phyloP scores from a whole-genome alignment of 2,113 vertebrate species.

The Crypturellus undulatus region DNA sequence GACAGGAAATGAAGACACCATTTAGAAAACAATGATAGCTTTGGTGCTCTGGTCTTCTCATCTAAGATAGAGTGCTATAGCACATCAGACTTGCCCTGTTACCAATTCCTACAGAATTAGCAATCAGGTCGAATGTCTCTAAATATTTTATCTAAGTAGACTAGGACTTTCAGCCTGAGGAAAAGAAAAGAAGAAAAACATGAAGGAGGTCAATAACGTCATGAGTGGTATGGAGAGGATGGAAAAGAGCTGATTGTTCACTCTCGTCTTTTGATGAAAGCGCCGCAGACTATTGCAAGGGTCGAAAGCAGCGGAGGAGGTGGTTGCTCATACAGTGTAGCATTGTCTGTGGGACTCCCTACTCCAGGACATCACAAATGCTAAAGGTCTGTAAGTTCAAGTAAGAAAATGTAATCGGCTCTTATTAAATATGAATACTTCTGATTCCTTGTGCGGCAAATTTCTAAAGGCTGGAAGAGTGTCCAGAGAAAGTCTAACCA shows the following conservation, averaged over 20 bases:
- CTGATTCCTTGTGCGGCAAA: neutral
- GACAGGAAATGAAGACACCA: neutral
- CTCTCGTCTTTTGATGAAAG: neutral
- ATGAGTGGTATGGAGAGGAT: neutral
- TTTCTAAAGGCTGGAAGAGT: neutral
- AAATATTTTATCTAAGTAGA: neutral
- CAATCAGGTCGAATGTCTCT: neutral
- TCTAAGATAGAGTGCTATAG: neutral
- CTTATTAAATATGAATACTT: neutral
- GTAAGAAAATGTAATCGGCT: neutral
- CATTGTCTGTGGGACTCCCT: neutral
- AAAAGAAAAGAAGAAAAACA: neutral
- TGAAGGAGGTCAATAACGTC: neutral
- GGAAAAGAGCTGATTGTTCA: neutral
- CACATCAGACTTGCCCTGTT: neutral
- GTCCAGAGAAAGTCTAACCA: neutral
- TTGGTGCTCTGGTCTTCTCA: neutral
- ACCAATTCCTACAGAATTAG: neutral
- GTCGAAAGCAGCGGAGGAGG: neutral
- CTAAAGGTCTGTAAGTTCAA: neutral
- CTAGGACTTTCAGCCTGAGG: neutral
- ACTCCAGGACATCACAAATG: neutral
- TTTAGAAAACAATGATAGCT: neutral
- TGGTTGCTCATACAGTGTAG: rapidly evolving
- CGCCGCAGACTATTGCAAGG: neutral